Conservation (phyloP, 2,797 vertebrate species). For the Mormyrus hasselquistii region DNA sequence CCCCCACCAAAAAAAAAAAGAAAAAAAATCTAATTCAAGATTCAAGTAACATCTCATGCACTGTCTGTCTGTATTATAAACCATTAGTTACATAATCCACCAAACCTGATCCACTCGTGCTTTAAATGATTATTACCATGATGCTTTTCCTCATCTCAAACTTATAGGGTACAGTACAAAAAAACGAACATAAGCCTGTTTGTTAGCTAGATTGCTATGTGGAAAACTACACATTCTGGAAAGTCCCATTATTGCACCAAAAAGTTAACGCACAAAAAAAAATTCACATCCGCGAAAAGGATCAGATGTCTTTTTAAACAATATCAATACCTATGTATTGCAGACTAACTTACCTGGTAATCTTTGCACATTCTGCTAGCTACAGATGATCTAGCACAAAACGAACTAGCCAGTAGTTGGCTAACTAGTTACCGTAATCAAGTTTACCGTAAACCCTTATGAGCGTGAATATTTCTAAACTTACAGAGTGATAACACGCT, state of each 20-base stretch:
- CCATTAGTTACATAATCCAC: background rate
- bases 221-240: background rate
- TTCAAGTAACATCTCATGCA: background rate
- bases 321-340: background rate
- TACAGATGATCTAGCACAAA: conserved; percentile 2
- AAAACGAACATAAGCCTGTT: background rate
- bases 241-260: background rate
- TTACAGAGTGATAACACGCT: background rate
- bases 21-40: background rate
- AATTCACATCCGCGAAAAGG: background rate
- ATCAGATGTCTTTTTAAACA: background rate
- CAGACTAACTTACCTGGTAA: background rate
- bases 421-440: background rate
- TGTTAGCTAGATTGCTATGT: background rate
- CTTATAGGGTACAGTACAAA: background rate
- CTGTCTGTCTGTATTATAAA: background rate
- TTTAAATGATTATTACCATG: background rate
- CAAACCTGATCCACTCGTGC: background rate
- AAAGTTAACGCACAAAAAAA: background rate
- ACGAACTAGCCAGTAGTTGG: conserved; percentile 4
- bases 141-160: background rate
- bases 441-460: background rate
- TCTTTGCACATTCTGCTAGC: background rate
- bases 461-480: background rate
- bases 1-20: background rate